Conservation (phyloP, 2,888 invertebrate genomes). For the Calameuta pallipes region DNA sequence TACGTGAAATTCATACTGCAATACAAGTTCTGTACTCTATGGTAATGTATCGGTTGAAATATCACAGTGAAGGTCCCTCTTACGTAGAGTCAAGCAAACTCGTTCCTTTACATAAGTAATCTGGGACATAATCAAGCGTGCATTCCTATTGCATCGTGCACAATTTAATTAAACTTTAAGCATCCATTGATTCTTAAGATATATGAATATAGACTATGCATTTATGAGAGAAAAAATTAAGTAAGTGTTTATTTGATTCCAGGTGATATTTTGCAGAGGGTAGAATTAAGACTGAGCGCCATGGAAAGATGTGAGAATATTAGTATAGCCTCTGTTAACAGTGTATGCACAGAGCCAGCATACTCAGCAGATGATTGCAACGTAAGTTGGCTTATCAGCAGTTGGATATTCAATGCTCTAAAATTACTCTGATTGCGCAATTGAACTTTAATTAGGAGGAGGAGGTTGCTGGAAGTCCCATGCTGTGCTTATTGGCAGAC, state of each 20-base stretch:
- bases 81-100: background rate
- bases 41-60: background rate
- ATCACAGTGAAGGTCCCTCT: background rate
- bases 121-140: background rate
- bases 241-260: background rate
- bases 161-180: background rate
- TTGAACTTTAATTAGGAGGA: constrained; percentile 74
- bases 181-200: background rate
- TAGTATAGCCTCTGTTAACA: constrained; percentile 85
- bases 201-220: background rate
- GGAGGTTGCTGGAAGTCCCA: constrained; percentile 88
- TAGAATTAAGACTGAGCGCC: constrained; percentile 79
- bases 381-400: constrained; percentile 70
- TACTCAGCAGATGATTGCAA: constrained; percentile 85
- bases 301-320: constrained; percentile 89
- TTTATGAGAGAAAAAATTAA: background rate
- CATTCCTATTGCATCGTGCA: background rate
- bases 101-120: background rate
- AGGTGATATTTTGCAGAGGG: constrained; percentile 82
- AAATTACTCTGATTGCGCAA: background rate
- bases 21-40: background rate
- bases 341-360: constrained; percentile 84
- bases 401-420: background rate
- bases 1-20: background rate
- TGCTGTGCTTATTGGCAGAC: constrained; percentile 81